phyloP scores from a whole-genome alignment of 2,888 invertebrate species.

The Rhagium mordax region DNA sequence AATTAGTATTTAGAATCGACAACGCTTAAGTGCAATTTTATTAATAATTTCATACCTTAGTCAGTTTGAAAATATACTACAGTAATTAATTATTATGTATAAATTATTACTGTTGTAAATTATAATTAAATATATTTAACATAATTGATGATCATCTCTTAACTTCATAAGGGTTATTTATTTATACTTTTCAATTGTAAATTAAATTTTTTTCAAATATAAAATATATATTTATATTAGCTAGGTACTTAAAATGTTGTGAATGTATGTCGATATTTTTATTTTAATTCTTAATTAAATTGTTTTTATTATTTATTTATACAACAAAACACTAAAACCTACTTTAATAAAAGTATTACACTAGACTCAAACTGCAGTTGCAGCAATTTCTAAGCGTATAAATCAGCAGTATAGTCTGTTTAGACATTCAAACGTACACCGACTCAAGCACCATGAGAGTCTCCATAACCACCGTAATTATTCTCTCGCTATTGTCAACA shows the following conservation, averaged over 20 bases:
- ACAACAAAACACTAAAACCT: not conserved
- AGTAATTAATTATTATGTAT: too few species aligned
- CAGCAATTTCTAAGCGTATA: not conserved
- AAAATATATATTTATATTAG: too few species aligned
- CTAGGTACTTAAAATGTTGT: too few species aligned
- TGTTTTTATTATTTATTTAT: not conserved
- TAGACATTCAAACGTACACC: not conserved
- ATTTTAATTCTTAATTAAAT: not conserved
- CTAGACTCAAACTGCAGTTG: not conserved
- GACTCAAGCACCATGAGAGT: not conserved
- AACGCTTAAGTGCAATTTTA: not conserved
- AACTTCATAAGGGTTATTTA: too few species aligned
- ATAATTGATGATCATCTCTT: too few species aligned
- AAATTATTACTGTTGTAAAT: too few species aligned
- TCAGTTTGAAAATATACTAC: too few species aligned
- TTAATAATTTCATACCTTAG: not conserved
- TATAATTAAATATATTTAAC: too few species aligned
- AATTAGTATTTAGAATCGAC: not conserved
- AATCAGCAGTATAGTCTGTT: not conserved
- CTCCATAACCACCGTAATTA: not conserved
- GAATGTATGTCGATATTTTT: too few species aligned
- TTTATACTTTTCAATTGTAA: too few species aligned
- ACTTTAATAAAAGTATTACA: not conserved
- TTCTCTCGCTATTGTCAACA: not conserved
- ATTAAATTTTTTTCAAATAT: too few species aligned